Evolutionary conservation across 2,113 vertebrate genomes (phyloP), one percentile per base, ranked within the genome.

Genomic region (Ictalurus furcatus): DNA sequence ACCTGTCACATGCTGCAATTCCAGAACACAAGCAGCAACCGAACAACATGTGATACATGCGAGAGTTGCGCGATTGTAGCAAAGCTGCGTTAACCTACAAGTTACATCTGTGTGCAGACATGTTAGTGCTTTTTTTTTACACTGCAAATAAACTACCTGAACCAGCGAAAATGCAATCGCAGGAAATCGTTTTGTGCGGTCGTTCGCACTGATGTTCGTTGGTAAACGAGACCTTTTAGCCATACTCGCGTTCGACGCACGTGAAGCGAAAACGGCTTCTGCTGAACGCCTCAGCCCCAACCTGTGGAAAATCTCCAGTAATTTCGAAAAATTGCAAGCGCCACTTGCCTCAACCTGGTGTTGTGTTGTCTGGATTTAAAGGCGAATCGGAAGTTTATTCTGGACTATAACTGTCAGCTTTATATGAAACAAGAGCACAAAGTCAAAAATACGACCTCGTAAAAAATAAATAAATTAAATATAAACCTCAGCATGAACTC

Each of bases 1-100:
- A 88, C 76, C 84, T 86, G 58, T 89, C 85, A 84, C 40, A 89
- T 85, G 73, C 13, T n/a, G 28, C 88, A 40, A 56, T 58, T 67
- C 74, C 44, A 23, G 16, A 21, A 67, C 37, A 44, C 19, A 34
- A 37, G 17, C 34, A 54, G 71, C 30, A 59, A 78, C 21, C 7
- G 4, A 59, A 73, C 73, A 63, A 78, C 34, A 21, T 7, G 25
- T 40, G 52, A 48, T 19, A 79, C 34, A 79, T 30, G 8, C 14
- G 0, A 37, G 52, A 80, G n/a, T 81, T 58, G n/a, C 11, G 52
- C 52, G 21, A 61, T 5, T 83, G 81, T 23, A 61, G 30, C n/a
- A 11, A 13, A 54, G 9, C 9, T 5, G 17, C 30, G 1, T 34
- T 23, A 30, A 21, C 23, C 7, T 59, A 12, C 4, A 30, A 0